phyloP scores from a whole-genome alignment of 2,113 vertebrate species.

The Microtus pennsylvanicus region DNA sequence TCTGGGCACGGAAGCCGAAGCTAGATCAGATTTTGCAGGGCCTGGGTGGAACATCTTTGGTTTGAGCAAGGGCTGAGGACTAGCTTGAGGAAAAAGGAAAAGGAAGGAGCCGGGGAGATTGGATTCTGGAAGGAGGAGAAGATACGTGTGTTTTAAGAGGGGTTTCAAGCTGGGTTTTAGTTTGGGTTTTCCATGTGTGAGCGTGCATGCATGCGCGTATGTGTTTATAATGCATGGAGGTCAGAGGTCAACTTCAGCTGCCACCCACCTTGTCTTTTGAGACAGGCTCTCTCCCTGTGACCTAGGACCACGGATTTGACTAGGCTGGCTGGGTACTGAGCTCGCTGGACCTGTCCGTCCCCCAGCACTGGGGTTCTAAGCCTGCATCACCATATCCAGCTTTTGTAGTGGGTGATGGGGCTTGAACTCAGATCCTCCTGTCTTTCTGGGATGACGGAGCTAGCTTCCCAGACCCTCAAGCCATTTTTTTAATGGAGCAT shows the following conservation, averaged over 20 bases:
- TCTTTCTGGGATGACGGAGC: not conserved
- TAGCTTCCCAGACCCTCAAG: not conserved
- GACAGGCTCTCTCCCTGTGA: not conserved
- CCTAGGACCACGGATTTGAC: not conserved
- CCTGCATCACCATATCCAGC: not conserved
- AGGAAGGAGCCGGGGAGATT: accelerated
- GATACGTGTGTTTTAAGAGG: accelerated
- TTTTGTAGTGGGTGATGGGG: not conserved
- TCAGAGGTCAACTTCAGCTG: not conserved
- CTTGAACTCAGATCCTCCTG: not conserved
- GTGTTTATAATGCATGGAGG: not conserved
- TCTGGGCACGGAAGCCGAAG: not conserved
- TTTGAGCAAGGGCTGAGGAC: not conserved
- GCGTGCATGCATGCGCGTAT: no score
- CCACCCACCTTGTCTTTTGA: not conserved
- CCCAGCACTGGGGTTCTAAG: not conserved
- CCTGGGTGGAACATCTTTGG: not conserved
- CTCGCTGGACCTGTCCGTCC: not conserved
- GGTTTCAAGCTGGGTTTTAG: not conserved
- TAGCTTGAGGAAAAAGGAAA: no score
- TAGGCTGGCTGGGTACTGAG: not conserved
- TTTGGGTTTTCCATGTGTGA: not conserved
- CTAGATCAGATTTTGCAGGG: not conserved
- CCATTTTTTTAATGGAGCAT: accelerated
- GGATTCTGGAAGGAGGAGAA: not conserved